Conservation (phyloP, 2,888 invertebrate genomes). For the Zaprionus lineosus region DNA sequence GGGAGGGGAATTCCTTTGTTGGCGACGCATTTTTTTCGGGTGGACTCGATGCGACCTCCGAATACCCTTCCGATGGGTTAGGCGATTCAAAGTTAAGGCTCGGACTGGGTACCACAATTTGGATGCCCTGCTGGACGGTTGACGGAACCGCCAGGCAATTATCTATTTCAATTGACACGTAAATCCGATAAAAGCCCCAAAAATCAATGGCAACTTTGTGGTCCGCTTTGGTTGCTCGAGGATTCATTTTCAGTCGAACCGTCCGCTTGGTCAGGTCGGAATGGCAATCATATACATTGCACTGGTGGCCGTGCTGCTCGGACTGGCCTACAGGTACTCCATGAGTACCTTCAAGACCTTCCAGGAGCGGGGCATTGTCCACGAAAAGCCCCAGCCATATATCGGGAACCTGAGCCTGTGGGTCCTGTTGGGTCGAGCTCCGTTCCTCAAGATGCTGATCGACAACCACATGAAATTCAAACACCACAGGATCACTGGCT, state of each 20-base stretch:
- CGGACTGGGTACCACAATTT: too few species aligned
- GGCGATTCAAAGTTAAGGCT: too few species aligned
- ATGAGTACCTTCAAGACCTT: slow-evolving; percentile 38
- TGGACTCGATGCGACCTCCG: too few species aligned
- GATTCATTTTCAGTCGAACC: slow-evolving; percentile 13
- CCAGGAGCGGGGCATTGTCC: slow-evolving; percentile 43
- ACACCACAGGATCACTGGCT: slow-evolving; percentile 82
- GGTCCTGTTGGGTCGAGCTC: slow-evolving; percentile 22
- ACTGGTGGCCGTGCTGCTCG: slow-evolving; percentile 23
- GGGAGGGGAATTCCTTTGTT: too few species aligned
- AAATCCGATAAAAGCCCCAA: too few species aligned
- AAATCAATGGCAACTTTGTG: too few species aligned
- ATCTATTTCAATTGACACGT: too few species aligned
- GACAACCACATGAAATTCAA: slow-evolving; percentile 23
- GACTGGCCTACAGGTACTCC: slow-evolving; percentile 45
- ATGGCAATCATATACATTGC: slow-evolving; percentile 38
- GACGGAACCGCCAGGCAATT: too few species aligned
- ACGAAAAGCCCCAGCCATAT: slow-evolving; percentile 42
- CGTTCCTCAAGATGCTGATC: slow-evolving; percentile 42
- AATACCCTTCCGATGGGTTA: too few species aligned
- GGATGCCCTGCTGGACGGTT: too few species aligned
- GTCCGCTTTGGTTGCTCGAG: too few species aligned
- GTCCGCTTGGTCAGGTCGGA: slow-evolving; percentile 11
- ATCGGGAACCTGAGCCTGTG: slow-evolving; percentile 45
- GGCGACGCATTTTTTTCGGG: too few species aligned